Evolutionary conservation across 2,888 invertebrate genomes (phyloP), one percentile per base, ranked within the genome.

Genomic region (Acanthoscelides obtectus): DNA sequence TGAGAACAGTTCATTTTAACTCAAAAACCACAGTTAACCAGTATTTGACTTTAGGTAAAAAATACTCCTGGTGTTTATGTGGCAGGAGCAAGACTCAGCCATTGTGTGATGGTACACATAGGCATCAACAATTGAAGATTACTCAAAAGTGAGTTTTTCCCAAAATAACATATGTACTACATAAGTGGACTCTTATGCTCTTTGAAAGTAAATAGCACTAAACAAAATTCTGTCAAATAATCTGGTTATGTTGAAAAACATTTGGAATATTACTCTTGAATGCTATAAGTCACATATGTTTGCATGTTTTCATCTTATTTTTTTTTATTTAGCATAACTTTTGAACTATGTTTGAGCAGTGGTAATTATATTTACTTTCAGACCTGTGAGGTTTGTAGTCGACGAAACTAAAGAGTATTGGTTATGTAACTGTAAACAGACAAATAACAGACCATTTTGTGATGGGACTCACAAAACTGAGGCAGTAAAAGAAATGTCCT

Each of bases 401-500:
- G 90, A 91, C 69, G 93, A 97, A 86, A 92, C 93, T 0, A 95
- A 95, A 79, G 94, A 96, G 20, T 98, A 97, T 83, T 97, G 96
- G 94, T 87, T 99, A n/a, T 99, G 99, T 84, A 96, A 96, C 83
- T 99, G 99, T 84, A 99, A 99, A 85, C 98, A 98, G 83, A 97
- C 98, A 0, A 90, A 90, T 69, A 94, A 95, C 78, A 88, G 96
- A 76, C 99, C 99, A 0, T 98, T 98, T 84, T 99, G 99, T 86
- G 99, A 99, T 87, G 98, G 98, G 12, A 92, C 96, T 12, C 99
- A 99, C 85, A 93, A 94, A 82, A 87, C 88, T 70, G 88, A 89
- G 74, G 89, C 91, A 66, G 89, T 95, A 69, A 91, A 92, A 82
- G 87, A 90, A 19, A 86, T 88, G 66, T 76, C 79, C 8, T 82